Conservation (phyloP, 1,140 invertebrate species). For the Parasteatoda tepidariorum region DNA sequence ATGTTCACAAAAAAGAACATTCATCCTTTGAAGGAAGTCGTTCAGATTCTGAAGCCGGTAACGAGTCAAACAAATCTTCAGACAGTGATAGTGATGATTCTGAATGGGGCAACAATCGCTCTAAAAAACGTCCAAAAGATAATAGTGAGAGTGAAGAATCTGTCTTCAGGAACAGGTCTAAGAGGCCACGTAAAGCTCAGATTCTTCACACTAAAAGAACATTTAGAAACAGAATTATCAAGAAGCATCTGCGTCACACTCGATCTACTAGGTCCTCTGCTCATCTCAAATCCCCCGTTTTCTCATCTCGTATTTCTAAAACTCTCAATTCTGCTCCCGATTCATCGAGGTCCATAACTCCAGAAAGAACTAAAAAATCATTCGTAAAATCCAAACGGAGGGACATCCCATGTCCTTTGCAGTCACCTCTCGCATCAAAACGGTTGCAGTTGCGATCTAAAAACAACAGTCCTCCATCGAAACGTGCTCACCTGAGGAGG, state of each 20-base stretch:
- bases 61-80: background rate
- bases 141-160: background rate
- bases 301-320: too few species aligned
- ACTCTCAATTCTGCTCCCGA: too few species aligned
- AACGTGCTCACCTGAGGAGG: background rate
- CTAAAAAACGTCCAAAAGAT: background rate
- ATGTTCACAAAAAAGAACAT: background rate
- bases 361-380: too few species aligned
- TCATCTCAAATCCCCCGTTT: conserved; percentile 2
- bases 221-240: background rate
- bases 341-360: conserved; percentile 2
- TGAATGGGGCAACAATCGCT: background rate
- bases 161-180: background rate
- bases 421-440: too few species aligned
- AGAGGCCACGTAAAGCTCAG: conserved; percentile 2
- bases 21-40: conserved; percentile 11
- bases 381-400: too few species aligned
- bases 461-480: background rate
- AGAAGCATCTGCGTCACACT: background rate
- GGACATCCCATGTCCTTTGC: too few species aligned
- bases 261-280: conserved; percentile 14
- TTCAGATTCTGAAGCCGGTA: conserved; percentile 22
- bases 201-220: background rate
- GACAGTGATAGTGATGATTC: background rate
- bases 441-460: too few species aligned